These are phyloP conservation scores for Saimiri boliviensis DNA, from an alignment of 2,113 vertebrate genomes.

Conservation along the genomic window DNA sequence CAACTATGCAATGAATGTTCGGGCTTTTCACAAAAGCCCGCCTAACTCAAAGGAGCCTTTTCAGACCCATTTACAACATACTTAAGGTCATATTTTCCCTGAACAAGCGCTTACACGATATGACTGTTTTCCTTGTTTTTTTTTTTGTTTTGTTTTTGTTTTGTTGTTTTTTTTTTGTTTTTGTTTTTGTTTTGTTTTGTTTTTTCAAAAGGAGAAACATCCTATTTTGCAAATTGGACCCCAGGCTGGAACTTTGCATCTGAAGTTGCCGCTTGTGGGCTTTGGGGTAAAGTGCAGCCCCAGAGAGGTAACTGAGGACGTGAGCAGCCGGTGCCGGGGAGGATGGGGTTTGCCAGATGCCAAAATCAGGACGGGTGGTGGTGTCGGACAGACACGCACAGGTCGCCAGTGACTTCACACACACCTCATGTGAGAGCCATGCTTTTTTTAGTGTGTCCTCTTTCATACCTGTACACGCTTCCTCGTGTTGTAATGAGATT, in stretches of 20 bases:
- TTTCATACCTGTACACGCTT: slow-evolving; percentile 64
- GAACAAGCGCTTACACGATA: slow-evolving; percentile 81
- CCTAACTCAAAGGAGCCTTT: slow-evolving; percentile 89
- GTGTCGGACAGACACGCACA: slow-evolving; percentile 48
- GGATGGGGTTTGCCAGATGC: slow-evolving; percentile 51
- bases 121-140: slow-evolving; percentile 76
- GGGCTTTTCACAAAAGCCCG: slow-evolving; percentile 90
- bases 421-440: slow-evolving; percentile 33
- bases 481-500: slow-evolving; percentile 38
- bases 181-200: no score
- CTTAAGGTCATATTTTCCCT: slow-evolving; percentile 93
- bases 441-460: slow-evolving; percentile 45
- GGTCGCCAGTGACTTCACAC: slow-evolving; percentile 28
- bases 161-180: no score
- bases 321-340: slow-evolving; percentile 7
- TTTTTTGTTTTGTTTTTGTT: no score
- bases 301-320: neutral
- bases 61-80: slow-evolving; percentile 85
- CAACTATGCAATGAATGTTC: slow-evolving; percentile 98
- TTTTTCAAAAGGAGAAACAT: slow-evolving; percentile 60
- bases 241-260: slow-evolving; percentile 59
- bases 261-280: slow-evolving; percentile 55
- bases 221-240: slow-evolving; percentile 43
- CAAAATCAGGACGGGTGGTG: slow-evolving; percentile 23
- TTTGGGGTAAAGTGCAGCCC: neutral